Evolutionary conservation across 2,888 invertebrate species (phyloP).

Genomic region (Caenorhabditis imperialis): DNA sequence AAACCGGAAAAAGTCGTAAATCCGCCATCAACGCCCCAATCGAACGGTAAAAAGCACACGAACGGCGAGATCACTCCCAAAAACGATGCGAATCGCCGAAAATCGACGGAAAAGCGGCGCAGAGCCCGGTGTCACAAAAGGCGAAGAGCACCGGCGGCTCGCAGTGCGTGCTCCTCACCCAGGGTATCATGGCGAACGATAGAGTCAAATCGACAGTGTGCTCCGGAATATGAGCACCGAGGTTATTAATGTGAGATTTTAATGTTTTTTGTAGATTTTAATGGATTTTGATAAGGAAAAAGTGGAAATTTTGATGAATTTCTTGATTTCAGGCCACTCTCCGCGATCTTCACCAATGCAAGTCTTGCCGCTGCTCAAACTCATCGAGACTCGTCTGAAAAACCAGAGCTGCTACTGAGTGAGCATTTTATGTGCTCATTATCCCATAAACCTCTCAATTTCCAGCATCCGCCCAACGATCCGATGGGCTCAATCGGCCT

Average conservation of each 20-base stretch:
- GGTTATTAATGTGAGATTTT: conserved; percentile 43
- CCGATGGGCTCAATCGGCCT: conserved; percentile 57
- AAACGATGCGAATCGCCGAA: background rate
- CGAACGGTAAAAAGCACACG: conserved; percentile 18
- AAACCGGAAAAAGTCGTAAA: conserved; percentile 9
- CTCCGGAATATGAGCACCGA: conserved; percentile 39
- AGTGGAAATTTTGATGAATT: conserved; percentile 1
- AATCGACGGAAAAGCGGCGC: conserved; percentile 3
- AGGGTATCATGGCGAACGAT: conserved; percentile 64
- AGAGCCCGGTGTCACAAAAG: too few species aligned
- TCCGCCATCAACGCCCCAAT: background rate
- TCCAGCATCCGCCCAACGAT: conserved; percentile 60
- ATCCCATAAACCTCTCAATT: background rate
- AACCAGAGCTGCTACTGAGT: conserved; percentile 56
- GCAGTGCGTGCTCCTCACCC: conserved; percentile 56
- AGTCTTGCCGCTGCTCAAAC: conserved; percentile 57
- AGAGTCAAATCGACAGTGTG: conserved; percentile 52
- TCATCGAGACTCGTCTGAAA: conserved; percentile 53
- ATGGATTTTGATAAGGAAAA: too few species aligned
- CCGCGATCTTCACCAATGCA: conserved; percentile 55
- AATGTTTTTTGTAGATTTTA: background rate
- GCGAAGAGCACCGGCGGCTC: conserved; percentile 43
- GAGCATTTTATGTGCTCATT: background rate
- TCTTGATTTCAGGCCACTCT: conserved; percentile 51
- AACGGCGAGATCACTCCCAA: conserved; percentile 14